Evolutionary conservation across 1,140 invertebrate species (phyloP), one percentile per base, ranked within the genome.

Genomic region (Diorhabda carinulata): DNA sequence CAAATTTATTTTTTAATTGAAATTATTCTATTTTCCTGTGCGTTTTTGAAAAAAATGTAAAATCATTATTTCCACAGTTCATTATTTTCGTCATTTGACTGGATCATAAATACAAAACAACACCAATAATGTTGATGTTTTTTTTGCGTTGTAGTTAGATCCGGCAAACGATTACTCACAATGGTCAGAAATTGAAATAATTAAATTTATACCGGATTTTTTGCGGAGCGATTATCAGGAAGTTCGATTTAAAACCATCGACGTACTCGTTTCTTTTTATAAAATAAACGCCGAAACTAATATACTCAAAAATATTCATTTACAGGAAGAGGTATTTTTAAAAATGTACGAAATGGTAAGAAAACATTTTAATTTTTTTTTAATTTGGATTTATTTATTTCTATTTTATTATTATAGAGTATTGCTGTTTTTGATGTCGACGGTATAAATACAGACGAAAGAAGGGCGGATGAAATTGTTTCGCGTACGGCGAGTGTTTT

Each of bases 211-310:
- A 3, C 74, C 81, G 47, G 73, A 70, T 61, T 83, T 80, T 69
- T 61, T 83, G 7, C 73, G 63, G 0, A 81, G 71, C 73, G 71
- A 78, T 43, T 82, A 78, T 59, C 80, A 80, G 72, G 68, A 80
- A 7, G 79, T 84, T 2, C 76, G 83, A 25, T 75, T 83, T 43
- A 73, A 81, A 70, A 76, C 79, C 3, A 72, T 84, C 2, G 78
- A 75, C 62, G 68, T 73, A n/a, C 61, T 79, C 77, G 77, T 65
- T n/a, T 79, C 41, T 57, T 82, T 74, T 63, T 79, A 61, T 68
- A 81, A 64, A 78, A 78, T 65, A 65, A 73, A 59, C 70, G 70
- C 42, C 60, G 69, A n/a, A n/a, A 74, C 3, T 60, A 4, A 62
- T 56, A 67, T 67, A 57, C 58, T 72, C 80, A 62, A 64, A 72